A percentile compares a stretch with the other conserved stretches of the same genome.
These are phyloP conservation scores for Bettongia penicillata DNA, from an alignment of 2,113 vertebrate genomes.

Conservation along the genomic window DNA sequence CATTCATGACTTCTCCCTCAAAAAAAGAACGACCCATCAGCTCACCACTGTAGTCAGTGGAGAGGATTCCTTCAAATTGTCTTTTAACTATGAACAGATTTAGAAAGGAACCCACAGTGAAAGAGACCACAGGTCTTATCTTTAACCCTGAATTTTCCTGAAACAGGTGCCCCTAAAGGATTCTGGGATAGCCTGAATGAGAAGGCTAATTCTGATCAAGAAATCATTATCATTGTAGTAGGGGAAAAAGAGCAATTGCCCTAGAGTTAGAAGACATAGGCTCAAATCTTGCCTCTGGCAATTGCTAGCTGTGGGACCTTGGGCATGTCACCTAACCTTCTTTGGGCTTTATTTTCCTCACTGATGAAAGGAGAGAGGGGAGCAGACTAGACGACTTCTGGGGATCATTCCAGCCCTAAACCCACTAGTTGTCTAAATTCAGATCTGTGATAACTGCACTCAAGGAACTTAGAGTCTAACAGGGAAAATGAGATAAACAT, in stretches of 20 bases:
- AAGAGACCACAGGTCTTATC: not conserved
- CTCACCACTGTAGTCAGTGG: not conserved
- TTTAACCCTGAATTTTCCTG: not conserved
- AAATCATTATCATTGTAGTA: not conserved
- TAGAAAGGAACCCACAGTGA: not conserved
- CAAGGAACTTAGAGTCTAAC: not conserved
- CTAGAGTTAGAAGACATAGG: not conserved
- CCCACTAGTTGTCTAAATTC: not conserved
- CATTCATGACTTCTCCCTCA: not conserved
- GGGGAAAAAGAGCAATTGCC: not conserved
- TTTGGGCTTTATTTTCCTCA: not conserved
- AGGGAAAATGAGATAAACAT: not conserved
- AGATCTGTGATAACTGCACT: not conserved
- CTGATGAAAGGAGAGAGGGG: not conserved
- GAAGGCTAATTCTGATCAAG: not conserved
- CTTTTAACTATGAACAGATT: not conserved
- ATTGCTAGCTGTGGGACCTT: too few relatives aligned
- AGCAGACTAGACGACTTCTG: not conserved
- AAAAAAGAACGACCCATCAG: not conserved
- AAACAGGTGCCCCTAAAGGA: not conserved
- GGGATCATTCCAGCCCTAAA: not conserved
- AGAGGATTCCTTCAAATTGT: not conserved
- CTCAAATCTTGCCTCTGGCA: too few relatives aligned
- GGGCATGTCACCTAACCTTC: too few relatives aligned
- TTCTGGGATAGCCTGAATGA: not conserved